These are phyloP conservation scores for Tuta absoluta DNA, from an alignment of 2,888 invertebrate species.

Conservation along the genomic window DNA sequence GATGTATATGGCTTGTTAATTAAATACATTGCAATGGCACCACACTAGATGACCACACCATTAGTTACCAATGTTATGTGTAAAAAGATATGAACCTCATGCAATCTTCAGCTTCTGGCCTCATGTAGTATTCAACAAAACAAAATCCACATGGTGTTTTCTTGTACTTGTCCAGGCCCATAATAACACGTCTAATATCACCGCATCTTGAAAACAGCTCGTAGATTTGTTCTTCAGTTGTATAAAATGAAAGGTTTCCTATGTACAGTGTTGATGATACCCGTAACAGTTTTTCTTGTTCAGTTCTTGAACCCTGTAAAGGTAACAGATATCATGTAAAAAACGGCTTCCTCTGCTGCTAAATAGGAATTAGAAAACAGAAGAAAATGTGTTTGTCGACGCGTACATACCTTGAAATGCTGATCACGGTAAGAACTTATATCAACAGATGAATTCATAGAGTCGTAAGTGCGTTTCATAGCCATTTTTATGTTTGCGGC, in stretches of 20 bases:
- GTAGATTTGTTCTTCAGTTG: conserved; percentile 99
- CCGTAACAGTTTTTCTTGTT: conserved; percentile 90
- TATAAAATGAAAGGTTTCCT: conserved; percentile 98
- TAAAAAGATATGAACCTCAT: conserved; percentile 80
- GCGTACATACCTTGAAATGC: conserved; percentile 94
- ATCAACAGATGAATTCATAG: conserved; percentile 85
- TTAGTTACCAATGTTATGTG: not conserved
- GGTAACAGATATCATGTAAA: not conserved
- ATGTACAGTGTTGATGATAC: conserved; percentile 94
- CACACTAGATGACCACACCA: not conserved
- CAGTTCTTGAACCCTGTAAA: conserved; percentile 90
- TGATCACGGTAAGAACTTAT: conserved; percentile 97
- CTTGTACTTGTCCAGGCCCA: conserved; percentile 98
- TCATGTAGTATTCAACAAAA: conserved; percentile 95
- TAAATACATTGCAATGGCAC: too few relatives aligned
- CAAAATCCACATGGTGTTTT: conserved; percentile 99
- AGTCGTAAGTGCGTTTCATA: conserved; percentile 70
- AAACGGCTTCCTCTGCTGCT: not conserved
- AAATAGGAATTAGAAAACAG: not conserved
- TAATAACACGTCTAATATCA: conserved; percentile 95
- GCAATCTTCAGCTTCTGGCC: conserved; percentile 88
- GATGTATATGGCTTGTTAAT: too few relatives aligned
- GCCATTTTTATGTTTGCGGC: not conserved
- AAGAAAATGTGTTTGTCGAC: not conserved
- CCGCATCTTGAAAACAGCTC: conserved; percentile 98